Percentiles rank a stretch among this genome's conserved stretches.
Conservation (phyloP, 2,113 vertebrate genomes). For the Panthera leo region DNA sequence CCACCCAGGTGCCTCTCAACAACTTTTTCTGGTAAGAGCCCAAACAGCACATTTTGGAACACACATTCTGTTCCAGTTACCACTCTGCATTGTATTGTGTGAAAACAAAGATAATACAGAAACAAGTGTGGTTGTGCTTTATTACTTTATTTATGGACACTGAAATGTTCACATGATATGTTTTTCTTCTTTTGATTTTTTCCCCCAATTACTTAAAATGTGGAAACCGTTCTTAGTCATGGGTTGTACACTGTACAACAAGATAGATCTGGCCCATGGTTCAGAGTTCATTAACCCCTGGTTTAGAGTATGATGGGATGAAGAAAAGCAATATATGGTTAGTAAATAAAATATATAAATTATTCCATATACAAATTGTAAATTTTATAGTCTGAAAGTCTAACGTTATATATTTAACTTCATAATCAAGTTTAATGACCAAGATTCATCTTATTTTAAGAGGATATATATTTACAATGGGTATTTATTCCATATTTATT, state of each 20-base stretch:
- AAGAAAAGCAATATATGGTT: not conserved
- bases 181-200: not conserved
- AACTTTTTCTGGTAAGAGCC: not conserved
- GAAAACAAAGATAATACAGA: not conserved
- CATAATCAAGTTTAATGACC: not conserved
- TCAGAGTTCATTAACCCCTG: not conserved
- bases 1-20: not conserved
- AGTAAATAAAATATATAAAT: not conserved
- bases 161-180: not conserved
- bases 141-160: not conserved
- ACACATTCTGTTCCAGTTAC: not conserved
- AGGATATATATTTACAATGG: not conserved
- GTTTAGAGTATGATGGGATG: not conserved
- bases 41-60: not conserved
- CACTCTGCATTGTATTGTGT: not conserved
- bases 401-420: not conserved
- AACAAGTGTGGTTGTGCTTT: not conserved
- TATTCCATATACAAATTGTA: not conserved
- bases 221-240: not conserved
- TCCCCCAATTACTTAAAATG: not conserved
- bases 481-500: not conserved
- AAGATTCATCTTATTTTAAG: not conserved
- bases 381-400: not conserved
- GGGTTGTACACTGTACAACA: not conserved
- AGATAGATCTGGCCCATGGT: not conserved